These are phyloP conservation scores for Drosophila tripunctata DNA, from an alignment of 2,888 invertebrate genomes.

Conservation along the genomic window DNA sequence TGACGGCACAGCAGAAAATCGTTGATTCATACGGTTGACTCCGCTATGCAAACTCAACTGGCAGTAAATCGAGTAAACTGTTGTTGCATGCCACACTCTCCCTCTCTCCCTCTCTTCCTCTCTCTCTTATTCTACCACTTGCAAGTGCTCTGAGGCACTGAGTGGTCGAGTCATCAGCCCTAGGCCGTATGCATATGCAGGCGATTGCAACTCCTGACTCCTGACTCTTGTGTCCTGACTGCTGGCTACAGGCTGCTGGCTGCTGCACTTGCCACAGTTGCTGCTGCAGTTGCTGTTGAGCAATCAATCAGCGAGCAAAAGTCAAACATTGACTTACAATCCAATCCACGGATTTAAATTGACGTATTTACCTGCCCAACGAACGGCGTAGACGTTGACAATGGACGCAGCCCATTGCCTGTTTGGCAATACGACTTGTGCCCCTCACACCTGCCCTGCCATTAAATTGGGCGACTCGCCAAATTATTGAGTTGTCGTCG, in stretches of 20 bases:
- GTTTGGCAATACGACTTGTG: slow-evolving; percentile 20
- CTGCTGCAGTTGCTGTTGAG: slow-evolving; percentile 75
- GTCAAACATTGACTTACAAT: slow-evolving; percentile 83
- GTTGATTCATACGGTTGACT: slow-evolving; percentile 78
- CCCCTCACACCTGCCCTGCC: slow-evolving; percentile 45
- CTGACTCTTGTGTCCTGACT: slow-evolving; percentile 14
- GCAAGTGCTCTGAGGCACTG: slow-evolving; percentile 32
- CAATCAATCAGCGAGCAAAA: slow-evolving; percentile 83
- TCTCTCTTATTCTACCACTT: background rate
- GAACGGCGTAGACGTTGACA: slow-evolving; percentile 12
- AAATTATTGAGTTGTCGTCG: slow-evolving; percentile 75
- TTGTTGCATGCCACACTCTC: slow-evolving; percentile 54
- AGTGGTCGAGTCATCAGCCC: slow-evolving; percentile 66
- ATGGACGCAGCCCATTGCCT: slow-evolving; percentile 4
- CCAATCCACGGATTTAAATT: slow-evolving; percentile 83
- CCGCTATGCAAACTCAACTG: slow-evolving; percentile 72
- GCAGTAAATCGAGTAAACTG: slow-evolving; percentile 77
- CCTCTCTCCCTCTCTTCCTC: background rate
- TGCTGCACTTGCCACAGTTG: slow-evolving; percentile 17
- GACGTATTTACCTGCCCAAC: slow-evolving; percentile 80
- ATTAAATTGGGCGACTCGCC: slow-evolving; percentile 79
- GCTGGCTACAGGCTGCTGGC: slow-evolving; percentile 38
- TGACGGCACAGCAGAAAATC: slow-evolving; percentile 74
- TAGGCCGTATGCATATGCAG: slow-evolving; percentile 73
- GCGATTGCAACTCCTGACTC: slow-evolving; percentile 43